These are phyloP conservation scores for Tupiocoris notatus DNA, from an alignment of 2,888 invertebrate genomes.

Conservation along the genomic window DNA sequence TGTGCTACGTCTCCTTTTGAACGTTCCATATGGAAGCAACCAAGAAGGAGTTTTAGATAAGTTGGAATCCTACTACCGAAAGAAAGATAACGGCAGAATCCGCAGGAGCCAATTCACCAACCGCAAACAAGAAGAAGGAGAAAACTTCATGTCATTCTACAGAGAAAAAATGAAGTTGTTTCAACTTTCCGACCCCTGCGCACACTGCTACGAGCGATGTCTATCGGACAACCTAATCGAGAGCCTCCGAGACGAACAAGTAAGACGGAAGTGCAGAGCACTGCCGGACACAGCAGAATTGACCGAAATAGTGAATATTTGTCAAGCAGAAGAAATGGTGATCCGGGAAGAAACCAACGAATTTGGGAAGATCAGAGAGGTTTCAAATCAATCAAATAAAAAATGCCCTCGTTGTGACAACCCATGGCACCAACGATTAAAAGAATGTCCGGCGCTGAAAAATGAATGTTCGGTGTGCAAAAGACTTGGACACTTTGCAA, in stretches of 20 bases:
- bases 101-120: background rate
- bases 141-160: background rate
- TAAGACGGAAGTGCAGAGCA: background rate
- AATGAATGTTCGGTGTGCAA: background rate
- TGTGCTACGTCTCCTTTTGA: background rate
- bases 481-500: background rate
- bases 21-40: background rate
- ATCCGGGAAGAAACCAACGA: background rate
- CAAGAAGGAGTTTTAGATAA: background rate
- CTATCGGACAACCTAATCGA: background rate
- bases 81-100: background rate
- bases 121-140: background rate
- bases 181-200: background rate
- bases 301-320: background rate
- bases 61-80: background rate
- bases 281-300: background rate
- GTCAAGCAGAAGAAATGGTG: background rate
- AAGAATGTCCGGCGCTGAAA: constrained; percentile 1
- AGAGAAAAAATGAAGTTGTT: background rate
- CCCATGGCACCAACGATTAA: background rate
- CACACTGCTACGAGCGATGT: background rate
- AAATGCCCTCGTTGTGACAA: constrained; percentile 6
- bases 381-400: background rate
- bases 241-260: background rate
- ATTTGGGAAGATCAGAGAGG: background rate